phyloP scores from a whole-genome alignment of 1,140 invertebrate genomes.

The Neodiprion pinetum region DNA sequence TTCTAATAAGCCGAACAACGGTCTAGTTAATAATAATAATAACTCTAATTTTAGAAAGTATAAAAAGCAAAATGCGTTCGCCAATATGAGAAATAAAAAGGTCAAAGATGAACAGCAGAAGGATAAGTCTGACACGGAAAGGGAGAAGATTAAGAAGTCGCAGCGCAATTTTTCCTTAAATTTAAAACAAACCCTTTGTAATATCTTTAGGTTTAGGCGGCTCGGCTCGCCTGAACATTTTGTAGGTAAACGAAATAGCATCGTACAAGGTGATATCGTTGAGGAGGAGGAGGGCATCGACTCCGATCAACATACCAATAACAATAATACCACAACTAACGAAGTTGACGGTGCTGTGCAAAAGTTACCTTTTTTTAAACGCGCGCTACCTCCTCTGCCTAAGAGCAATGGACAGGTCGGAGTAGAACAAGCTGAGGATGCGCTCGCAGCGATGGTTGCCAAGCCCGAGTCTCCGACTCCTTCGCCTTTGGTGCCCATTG shows the following conservation, averaged over 20 bases:
- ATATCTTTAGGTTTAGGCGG: conserved; percentile 78
- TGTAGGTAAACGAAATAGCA: conserved; percentile 55
- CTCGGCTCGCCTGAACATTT: conserved; percentile 62
- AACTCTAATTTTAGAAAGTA: conserved; percentile 63
- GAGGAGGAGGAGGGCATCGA: conserved; percentile 55
- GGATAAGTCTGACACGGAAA: conserved; percentile 58
- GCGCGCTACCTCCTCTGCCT: conserved; percentile 83
- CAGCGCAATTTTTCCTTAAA: conserved; percentile 71
- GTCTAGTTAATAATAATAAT: conserved; percentile 53
- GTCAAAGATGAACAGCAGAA: conserved; percentile 65
- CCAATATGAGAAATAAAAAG: conserved; percentile 71
- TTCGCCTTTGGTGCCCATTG: conserved; percentile 42
- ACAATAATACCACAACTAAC: conserved; percentile 49
- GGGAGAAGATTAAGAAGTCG: conserved; percentile 69
- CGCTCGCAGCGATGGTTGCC: conserved; percentile 46
- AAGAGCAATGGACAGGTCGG: conserved; percentile 58
- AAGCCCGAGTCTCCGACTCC: conserved; percentile 53
- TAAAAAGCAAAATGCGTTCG: conserved; percentile 67
- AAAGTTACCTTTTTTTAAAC: conserved; percentile 66
- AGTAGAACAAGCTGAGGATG: conserved; percentile 48
- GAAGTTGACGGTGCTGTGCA: conserved; percentile 45
- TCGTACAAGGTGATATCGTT: conserved; percentile 61
- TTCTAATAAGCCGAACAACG: conserved; percentile 55
- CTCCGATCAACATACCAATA: conserved; percentile 54
- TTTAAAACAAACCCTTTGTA: conserved; percentile 86